phyloP scores from a whole-genome alignment of 2,113 vertebrate genomes.

The Platichthys stellatus region DNA sequence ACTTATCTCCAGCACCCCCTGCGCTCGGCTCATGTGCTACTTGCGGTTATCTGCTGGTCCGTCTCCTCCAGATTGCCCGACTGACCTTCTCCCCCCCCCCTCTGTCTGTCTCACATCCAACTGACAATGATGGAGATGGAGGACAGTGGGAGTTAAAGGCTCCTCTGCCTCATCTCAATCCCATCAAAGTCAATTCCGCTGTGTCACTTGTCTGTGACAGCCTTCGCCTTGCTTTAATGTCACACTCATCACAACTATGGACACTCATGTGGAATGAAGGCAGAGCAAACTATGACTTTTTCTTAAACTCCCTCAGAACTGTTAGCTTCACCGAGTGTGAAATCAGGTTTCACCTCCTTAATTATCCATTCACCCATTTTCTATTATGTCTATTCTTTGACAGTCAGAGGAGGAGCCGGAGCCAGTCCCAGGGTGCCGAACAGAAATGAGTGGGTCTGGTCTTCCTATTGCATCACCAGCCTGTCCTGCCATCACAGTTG shows the following conservation, averaged over 20 bases:
- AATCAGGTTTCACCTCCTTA: conserved; percentile 30
- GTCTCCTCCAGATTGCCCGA: conserved; percentile 28
- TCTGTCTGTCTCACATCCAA: conserved; percentile 30
- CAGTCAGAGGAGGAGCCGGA: too few relatives aligned
- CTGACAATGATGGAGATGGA: conserved; percentile 55
- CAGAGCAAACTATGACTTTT: conserved; percentile 39
- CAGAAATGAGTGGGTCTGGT: too few relatives aligned
- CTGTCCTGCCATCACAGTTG: too few relatives aligned
- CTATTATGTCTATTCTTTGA: too few relatives aligned
- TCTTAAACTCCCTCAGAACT: conserved; percentile 35
- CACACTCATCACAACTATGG: conserved; percentile 46
- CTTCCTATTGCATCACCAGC: too few relatives aligned
- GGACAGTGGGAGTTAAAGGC: conserved; percentile 43
- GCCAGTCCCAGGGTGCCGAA: too few relatives aligned
- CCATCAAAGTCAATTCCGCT: conserved; percentile 34
- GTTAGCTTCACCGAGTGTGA: conserved; percentile 41
- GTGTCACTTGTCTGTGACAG: conserved; percentile 43
- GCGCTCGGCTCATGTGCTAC: conserved; percentile 8
- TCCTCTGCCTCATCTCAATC: conserved; percentile 45
- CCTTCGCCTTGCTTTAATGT: conserved; percentile 62
- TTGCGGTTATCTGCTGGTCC: conserved; percentile 23
- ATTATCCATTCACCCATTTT: conserved; percentile 14
- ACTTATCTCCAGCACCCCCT: conserved; percentile 42
- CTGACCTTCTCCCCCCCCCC: conserved; percentile 10
- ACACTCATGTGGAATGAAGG: conserved; percentile 42